Conservation (phyloP, 2,113 vertebrate genomes). For the Syrmaticus mikado region DNA sequence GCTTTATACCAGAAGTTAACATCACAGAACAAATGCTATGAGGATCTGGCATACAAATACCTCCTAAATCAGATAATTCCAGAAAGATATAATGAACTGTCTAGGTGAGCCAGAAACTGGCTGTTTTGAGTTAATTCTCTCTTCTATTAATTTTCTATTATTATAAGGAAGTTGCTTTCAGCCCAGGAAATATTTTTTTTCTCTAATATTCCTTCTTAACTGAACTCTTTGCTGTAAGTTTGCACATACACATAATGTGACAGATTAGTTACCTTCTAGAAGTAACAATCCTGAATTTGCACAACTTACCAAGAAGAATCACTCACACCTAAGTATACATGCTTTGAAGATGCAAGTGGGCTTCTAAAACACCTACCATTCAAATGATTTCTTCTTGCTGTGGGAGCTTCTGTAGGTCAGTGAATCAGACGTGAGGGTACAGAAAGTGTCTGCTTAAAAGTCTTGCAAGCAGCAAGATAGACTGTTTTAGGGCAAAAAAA, state of each 20-base stretch:
- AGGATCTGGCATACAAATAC: background rate
- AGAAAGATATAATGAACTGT: background rate
- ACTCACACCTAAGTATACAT: background rate
- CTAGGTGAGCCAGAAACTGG: background rate
- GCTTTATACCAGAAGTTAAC: background rate
- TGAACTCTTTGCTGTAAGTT: background rate
- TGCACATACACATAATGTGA: background rate
- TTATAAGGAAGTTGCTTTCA: background rate
- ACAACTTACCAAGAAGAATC: background rate
- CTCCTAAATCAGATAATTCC: background rate
- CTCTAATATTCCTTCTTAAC: background rate
- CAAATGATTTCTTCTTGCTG: background rate
- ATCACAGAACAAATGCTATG: background rate
- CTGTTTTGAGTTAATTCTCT: background rate
- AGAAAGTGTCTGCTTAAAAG: background rate
- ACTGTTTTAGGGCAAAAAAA: background rate
- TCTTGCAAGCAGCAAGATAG: background rate
- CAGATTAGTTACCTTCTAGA: background rate
- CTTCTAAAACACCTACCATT: background rate
- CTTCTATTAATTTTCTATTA: background rate
- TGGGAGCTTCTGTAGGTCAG: background rate
- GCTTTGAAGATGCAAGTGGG: background rate
- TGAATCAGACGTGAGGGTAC: background rate
- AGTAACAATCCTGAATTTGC: background rate
- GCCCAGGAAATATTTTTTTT: background rate